Evolutionary conservation across 2,797 vertebrate species (phyloP).

Genomic region (Syncerus caffer): DNA sequence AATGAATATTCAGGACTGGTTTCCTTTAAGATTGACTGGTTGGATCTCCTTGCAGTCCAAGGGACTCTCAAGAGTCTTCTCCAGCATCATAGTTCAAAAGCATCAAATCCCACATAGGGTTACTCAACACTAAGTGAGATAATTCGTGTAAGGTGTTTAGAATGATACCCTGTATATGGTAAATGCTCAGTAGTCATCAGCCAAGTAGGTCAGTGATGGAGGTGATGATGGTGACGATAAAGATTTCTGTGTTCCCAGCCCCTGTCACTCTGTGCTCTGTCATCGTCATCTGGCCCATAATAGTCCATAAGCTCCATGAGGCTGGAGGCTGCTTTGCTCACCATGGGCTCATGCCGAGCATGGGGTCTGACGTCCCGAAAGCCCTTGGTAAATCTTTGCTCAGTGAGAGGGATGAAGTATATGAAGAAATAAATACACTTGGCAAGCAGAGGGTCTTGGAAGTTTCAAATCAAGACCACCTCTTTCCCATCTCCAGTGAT

Average conservation of each 20-base stretch:
- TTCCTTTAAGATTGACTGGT: neutral
- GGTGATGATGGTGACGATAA: fast-evolving
- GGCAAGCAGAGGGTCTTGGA: neutral
- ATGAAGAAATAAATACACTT: neutral
- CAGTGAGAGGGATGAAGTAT: neutral
- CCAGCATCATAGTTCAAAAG: neutral
- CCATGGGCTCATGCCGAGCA: fast-evolving
- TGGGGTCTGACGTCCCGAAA: neutral
- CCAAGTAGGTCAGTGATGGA: neutral
- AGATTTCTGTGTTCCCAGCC: neutral
- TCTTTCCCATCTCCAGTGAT: neutral
- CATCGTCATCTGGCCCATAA: fast-evolving
- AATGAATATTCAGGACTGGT: neutral
- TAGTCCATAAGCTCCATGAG: neutral
- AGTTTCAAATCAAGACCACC: neutral
- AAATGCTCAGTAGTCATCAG: neutral
- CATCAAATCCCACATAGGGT: neutral
- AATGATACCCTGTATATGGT: too few species aligned
- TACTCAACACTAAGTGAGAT: neutral
- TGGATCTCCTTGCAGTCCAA: neutral
- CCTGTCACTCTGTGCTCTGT: neutral
- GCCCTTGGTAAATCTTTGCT: neutral
- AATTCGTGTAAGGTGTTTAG: too few species aligned
- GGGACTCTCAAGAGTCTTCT: neutral
- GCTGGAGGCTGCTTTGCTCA: neutral